Conservation (phyloP, 2,113 vertebrate species). For the Dasyurus viverrinus region DNA sequence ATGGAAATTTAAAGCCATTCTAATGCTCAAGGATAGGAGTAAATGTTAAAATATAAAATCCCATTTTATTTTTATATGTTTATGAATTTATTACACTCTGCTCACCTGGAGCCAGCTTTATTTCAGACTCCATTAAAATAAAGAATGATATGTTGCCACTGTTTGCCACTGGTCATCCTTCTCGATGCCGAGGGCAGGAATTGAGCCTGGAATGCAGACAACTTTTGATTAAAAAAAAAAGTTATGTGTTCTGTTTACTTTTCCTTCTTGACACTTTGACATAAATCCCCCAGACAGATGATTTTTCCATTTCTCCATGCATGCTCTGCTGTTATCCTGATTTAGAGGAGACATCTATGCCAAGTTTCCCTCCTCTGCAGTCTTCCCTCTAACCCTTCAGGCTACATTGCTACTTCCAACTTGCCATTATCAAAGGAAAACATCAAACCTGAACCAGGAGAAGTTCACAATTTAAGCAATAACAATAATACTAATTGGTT, state of each 20-base stretch:
- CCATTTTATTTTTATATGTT: slow-evolving; percentile 24
- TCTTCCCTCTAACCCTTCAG: neutral
- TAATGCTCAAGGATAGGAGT: slow-evolving; percentile 12
- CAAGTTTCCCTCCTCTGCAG: neutral
- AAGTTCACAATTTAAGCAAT: neutral
- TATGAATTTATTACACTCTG: slow-evolving; percentile 21
- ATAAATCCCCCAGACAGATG: slow-evolving; percentile 29
- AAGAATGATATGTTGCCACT: neutral
- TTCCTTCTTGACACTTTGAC: neutral
- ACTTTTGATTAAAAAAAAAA: slow-evolving; percentile 1
- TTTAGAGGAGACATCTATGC: neutral
- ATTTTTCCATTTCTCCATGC: slow-evolving; percentile 23
- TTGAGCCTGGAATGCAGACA: slow-evolving; percentile 32
- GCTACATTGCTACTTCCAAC: neutral
- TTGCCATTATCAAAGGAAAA: neutral
- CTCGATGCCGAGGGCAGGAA: neutral
- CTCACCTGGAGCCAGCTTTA: neutral
- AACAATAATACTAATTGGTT: neutral
- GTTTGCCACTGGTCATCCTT: neutral
- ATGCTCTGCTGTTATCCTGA: neutral
- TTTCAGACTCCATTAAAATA: slow-evolving; percentile 33
- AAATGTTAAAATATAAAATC: neutral
- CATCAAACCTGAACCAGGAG: neutral
- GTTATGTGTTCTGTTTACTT: neutral
- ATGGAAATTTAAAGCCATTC: slow-evolving; percentile 5